Conservation (phyloP, 1,140 invertebrate genomes). For the Leguminivora glycinivorella region DNA sequence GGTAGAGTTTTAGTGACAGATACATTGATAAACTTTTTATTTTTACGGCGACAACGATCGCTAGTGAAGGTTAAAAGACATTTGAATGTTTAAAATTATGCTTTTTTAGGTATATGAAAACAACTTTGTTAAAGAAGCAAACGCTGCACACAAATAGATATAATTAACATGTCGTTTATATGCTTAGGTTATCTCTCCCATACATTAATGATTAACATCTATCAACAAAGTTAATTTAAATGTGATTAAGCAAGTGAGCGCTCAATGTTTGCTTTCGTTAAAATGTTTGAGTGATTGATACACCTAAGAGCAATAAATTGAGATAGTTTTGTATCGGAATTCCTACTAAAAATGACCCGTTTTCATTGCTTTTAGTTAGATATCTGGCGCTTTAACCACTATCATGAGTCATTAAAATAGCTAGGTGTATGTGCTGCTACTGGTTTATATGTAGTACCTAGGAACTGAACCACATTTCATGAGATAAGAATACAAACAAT, state of each 20-base stretch:
- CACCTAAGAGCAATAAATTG: background rate
- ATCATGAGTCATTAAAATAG: no score
- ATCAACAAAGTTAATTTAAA: background rate
- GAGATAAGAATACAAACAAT: no score
- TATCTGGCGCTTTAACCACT: no score
- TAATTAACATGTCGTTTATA: slow-evolving; percentile 8
- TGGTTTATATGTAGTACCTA: no score
- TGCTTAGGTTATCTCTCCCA: background rate
- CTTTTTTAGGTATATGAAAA: background rate
- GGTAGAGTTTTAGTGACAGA: background rate
- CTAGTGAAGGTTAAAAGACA: background rate
- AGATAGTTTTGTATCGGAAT: background rate
- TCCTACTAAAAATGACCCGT: no score
- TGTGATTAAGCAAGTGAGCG: background rate
- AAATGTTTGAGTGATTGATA: background rate
- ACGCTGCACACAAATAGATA: background rate
- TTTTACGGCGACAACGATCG: background rate
- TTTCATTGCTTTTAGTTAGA: no score
- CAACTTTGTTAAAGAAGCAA: background rate
- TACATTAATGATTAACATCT: background rate
- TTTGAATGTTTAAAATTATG: background rate
- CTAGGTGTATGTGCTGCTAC: no score
- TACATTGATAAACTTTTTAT: background rate
- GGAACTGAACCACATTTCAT: no score
- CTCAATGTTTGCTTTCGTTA: background rate